Evolutionary conservation across 2,888 invertebrate genomes (phyloP), one percentile per base, ranked within the genome.

Genomic region (Macropis europaea): DNA sequence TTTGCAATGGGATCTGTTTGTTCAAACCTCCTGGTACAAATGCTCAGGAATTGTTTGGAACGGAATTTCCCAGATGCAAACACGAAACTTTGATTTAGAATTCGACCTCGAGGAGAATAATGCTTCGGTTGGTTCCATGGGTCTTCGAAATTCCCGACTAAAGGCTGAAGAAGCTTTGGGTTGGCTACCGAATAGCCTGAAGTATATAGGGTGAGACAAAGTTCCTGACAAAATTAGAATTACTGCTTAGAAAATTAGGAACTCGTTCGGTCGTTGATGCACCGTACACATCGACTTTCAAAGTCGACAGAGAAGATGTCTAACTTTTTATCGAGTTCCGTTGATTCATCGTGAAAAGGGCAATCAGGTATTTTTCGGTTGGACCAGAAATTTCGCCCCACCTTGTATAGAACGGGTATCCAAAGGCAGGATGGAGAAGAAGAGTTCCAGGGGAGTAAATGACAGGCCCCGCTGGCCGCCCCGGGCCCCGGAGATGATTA

Each of bases 401-500:
- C n/a, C n/a, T n/a, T 19, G 26, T 9, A 28, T 30, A 45, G 15
- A 73, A 15, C 38, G 74, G 59, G 40, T 69, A 66, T 77, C 73
- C 54, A 59, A 75, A 60, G 60, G 54, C 60, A 59, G 63, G 43
- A 45, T 30, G 50, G 79, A 64, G 76, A 75, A 72, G 76, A 76
- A 80, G 81, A 82, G 80, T 72, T 72, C 68, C 73, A 82, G 71
- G 71, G 76, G 82, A 83, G 82, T 77, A 85, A 84, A 84, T 84
- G 83, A 85, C 86, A 84, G 84, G 83, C 79, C 70, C 67, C 79
- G 71, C 63, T 59, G 75, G 59, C 83, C 78, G 82, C 84, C 81
- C 73, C 82, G 67, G 82, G 84, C 53, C 67, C 79, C 78, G 60
- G 72, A 72, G 83, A 82, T 84, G 83, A 85, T 86, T 84, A 85